Base-by-base conservation (phyloP, 2,113 vertebrate genomes). In the Empidonax alnorum region DNA sequence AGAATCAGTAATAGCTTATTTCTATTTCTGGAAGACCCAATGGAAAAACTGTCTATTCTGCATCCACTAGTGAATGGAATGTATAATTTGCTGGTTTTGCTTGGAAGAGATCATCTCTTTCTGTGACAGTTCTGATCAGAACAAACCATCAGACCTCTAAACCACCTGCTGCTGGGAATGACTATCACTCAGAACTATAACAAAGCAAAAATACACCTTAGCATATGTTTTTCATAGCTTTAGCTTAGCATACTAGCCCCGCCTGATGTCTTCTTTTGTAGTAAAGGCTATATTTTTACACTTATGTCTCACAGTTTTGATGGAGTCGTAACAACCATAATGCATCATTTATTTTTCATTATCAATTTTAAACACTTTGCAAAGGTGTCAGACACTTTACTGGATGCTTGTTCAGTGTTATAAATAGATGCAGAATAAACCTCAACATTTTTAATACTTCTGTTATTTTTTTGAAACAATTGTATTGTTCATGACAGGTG, bases 101-200 rank as follows among this genome's bases (percentile, higher is more conserved):
- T 89, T 87, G 69, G 62, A 91, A 78, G 41, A 44, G 3, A 68
- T 81, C n/a, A 42, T 86, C 53, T 72, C 23, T 85, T 95, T 88
- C 55, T 84, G 39, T 90, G 75, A 63, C 59, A 78, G 31, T 82
- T 93, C 53, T 90, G 75, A 68, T 88, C 19, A 24, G 76, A 78
- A 72, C 71, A 89, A 95, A 59, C 61, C 44, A 71, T 88, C 72
- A 71, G 52, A 67, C 42, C 76, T 76, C 65, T 84, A 80, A 59
- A 80, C 9, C 39, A 84, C 37, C 28, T 89, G 79, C 82, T 95
- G 52, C 78, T 86, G 61, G n/a, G 72, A 84, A 44, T 76, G 47
- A 81, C 74, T 96, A 93, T 80, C 59, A 49, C 18, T 85, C 58
- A 73, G 49, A 84, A 88, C 72, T 72, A 74, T 46, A 95, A 93